Evolutionary conservation across 2,888 invertebrate species (phyloP), one percentile per base, ranked within the genome.

Genomic region (Mimachlamys varia): DNA sequence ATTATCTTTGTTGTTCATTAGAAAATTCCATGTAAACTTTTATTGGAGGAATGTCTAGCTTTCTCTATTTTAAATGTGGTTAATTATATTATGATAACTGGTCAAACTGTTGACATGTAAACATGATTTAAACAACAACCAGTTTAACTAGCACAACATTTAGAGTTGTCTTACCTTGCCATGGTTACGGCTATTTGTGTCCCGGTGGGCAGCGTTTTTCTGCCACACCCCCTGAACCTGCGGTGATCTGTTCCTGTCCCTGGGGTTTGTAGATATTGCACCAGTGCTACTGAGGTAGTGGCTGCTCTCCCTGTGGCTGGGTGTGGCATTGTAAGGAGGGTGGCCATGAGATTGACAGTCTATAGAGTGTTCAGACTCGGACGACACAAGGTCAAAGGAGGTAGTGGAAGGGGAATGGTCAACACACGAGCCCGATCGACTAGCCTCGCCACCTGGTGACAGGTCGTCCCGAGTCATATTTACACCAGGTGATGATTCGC

Each of bases 331-430:
- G 33, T 91, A 88, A 87, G 92, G 93, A 53, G 90, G 91, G 22
- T 90, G 90, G 58, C 90, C 88, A 88, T 92, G 93, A n/a, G 93
- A 92, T 27, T 93, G 91, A 91, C 94, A 95, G 53, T 95, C 95
- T 92, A 94, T 93, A 0, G 95, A 95, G 76, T 94, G 94, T 88
- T 96, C 96, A 0, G 96, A 96, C 89, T 94, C 95, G 0, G 95
- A 95, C 0, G 95, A 95, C 89, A 95, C 92, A 38, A 95, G 92
- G 27, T 76, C 76, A 76, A 76, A 76, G 1, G 96, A 96, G 17
- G 95, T 95, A 89, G 94, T 94, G 19, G 95, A 95, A 17, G 94
- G 93, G 27, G 94, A 95, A 90, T 95, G 94, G 90, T 94, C 94
- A 89, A 95, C 93, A 93, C 94, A 91, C 44, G 93, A 92, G 33